A percentile compares a stretch with the other conserved stretches of the same genome.
Conservation (phyloP, 2,113 vertebrate species). For the Clupea harengus region DNA sequence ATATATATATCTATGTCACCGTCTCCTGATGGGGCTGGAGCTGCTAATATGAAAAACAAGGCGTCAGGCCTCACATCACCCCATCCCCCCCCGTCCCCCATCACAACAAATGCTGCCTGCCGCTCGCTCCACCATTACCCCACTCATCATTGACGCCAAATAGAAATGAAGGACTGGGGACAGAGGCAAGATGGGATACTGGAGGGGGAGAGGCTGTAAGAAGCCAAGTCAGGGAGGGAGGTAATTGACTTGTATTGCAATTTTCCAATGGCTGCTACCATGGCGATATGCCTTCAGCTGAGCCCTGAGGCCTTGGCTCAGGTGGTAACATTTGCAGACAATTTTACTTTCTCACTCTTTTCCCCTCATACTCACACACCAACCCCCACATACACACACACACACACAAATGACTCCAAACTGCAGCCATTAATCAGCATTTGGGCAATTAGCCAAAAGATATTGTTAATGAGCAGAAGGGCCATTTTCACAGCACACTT, state of each 20-base stretch:
- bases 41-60: no score
- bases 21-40: no score
- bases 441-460: neutral
- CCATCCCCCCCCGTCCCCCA: no score
- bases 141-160: neutral
- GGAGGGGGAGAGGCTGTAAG: neutral
- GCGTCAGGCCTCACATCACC: no score
- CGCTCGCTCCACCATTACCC: no score
- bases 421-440: neutral
- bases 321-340: neutral
- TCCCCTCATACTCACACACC: slow-evolving; percentile 23
- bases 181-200: neutral
- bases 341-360: neutral
- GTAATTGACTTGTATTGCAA: neutral
- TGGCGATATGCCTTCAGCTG: neutral
- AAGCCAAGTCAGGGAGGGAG: no score
- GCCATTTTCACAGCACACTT: neutral
- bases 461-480: neutral
- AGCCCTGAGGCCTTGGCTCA: neutral
- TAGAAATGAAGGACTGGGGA: neutral
- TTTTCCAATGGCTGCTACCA: neutral
- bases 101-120: neutral
- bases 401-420: slow-evolving; percentile 15
- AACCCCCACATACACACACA: slow-evolving; percentile 18
- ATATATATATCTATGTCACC: no score